Conservation (phyloP, 2,113 vertebrate genomes). For the Corydoras sp. region DNA sequence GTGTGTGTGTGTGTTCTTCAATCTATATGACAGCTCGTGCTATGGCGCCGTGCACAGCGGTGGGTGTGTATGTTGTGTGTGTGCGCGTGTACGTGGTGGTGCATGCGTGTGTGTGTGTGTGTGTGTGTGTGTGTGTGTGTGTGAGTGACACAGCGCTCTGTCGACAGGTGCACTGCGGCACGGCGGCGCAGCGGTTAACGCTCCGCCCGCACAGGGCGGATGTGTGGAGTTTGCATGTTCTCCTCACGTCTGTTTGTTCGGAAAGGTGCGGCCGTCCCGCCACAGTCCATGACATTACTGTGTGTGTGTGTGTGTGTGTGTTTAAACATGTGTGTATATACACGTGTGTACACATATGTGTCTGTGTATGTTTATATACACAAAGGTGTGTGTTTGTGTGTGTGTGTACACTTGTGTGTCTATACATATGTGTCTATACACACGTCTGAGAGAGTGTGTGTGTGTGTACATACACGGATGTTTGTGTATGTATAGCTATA, state of each 20-base stretch:
- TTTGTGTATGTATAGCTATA: neutral
- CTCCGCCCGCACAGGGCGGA: no score
- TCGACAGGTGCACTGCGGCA: no score
- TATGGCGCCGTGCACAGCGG: no score
- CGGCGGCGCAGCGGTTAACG: no score
- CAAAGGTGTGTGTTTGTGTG: neutral
- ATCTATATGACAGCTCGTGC: no score
- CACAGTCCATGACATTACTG: no score
- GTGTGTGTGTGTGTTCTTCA: neutral
- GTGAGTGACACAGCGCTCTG: constrained; percentile 10
- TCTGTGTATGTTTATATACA: neutral
- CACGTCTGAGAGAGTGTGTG: constrained; percentile 8
- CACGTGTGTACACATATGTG: constrained; percentile 12
- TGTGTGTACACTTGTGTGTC: constrained; percentile 16
- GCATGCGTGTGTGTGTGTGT: no score
- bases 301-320: constrained; percentile 26
- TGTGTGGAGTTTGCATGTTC: no score
- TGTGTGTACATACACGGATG: constrained; percentile 2
- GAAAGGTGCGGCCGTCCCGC: no score
- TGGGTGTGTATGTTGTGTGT: neutral
- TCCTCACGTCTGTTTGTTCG: no score
- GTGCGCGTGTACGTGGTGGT: constrained; percentile 10
- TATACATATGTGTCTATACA: neutral
- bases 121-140: neutral
- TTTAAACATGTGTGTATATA: constrained; percentile 19